Percentiles rank a stretch among this genome's conserved stretches.
These are phyloP conservation scores for Scatophagus argus DNA, from an alignment of 2,113 vertebrate species.

Conservation along the genomic window DNA sequence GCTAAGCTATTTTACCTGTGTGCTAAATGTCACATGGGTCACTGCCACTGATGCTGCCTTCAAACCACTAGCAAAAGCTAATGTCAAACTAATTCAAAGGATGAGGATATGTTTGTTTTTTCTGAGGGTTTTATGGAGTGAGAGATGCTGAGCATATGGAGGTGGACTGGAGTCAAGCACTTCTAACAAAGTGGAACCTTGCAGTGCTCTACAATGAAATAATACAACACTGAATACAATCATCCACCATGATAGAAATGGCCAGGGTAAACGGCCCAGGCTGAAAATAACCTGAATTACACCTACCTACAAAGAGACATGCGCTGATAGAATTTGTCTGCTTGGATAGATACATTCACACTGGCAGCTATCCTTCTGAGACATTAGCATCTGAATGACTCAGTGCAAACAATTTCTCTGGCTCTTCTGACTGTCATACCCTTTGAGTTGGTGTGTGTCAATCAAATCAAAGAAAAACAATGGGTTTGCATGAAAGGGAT, in stretches of 20 bases:
- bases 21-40: background rate
- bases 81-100: background rate
- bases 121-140: background rate
- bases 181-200: background rate
- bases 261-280: background rate
- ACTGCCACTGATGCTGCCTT: background rate
- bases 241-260: background rate
- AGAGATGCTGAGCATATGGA: background rate
- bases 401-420: conserved; percentile 19
- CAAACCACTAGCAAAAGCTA: background rate
- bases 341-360: conserved; percentile 36
- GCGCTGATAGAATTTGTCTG: conserved; percentile 19
- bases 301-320: conserved; percentile 15
- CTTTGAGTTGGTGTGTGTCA: conserved; percentile 16
- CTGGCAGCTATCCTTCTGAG: conserved; percentile 7
- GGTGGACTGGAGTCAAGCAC: background rate
- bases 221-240: conserved; percentile 7
- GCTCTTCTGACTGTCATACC: conserved; percentile 1
- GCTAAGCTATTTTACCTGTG: background rate
- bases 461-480: conserved; percentile 25
- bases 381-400: conserved; percentile 61
- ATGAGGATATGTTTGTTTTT: background rate
- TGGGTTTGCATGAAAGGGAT: background rate
- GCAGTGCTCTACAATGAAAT: conserved; percentile 9
- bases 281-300: conserved; percentile 45